A percentile compares a stretch with the other conserved stretches of the same genome.
phyloP scores from a whole-genome alignment of 2,888 invertebrate genomes.

The Blera fallax region DNA sequence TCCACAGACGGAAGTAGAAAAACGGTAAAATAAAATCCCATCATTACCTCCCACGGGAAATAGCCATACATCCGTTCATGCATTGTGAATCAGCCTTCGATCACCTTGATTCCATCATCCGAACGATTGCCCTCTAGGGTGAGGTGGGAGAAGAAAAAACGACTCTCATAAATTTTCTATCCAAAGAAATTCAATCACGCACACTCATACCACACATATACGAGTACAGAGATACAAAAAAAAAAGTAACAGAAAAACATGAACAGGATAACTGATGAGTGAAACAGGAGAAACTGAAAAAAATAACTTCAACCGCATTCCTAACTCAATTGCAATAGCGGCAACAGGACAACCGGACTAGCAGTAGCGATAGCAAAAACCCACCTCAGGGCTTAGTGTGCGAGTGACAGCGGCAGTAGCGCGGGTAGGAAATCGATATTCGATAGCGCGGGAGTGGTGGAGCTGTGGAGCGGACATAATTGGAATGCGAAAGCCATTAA shows the following conservation, averaged over 20 bases:
- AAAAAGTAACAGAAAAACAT: background rate
- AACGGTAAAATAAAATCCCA: conserved; percentile 37
- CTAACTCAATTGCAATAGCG: conserved; percentile 33
- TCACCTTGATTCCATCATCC: conserved; percentile 58
- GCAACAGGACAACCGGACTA: background rate
- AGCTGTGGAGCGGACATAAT: conserved; percentile 21
- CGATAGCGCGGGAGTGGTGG: background rate
- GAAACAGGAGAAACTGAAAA: conserved; percentile 15
- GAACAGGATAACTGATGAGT: conserved; percentile 15
- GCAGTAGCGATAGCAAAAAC: background rate
- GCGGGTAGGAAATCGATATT: conserved; percentile 52
- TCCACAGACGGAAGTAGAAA: background rate
- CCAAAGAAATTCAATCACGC: conserved; percentile 54
- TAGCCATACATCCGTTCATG: conserved; percentile 51
- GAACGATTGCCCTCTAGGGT: conserved; percentile 33
- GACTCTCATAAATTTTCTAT: conserved; percentile 42
- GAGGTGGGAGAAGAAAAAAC: conserved; percentile 11
- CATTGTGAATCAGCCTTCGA: conserved; percentile 51
- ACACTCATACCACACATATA: background rate
- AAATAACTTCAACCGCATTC: conserved; percentile 17
- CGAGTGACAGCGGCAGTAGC: conserved; percentile 23
- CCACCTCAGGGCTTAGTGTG: background rate
- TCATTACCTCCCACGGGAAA: conserved; percentile 52
- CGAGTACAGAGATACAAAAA: background rate
- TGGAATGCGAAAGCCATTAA: conserved; percentile 64